A percentile compares a stretch with the other conserved stretches of the same genome.
Evolutionary conservation across 2,113 vertebrate species (phyloP).

Genomic region (Tonatia bakeri): DNA sequence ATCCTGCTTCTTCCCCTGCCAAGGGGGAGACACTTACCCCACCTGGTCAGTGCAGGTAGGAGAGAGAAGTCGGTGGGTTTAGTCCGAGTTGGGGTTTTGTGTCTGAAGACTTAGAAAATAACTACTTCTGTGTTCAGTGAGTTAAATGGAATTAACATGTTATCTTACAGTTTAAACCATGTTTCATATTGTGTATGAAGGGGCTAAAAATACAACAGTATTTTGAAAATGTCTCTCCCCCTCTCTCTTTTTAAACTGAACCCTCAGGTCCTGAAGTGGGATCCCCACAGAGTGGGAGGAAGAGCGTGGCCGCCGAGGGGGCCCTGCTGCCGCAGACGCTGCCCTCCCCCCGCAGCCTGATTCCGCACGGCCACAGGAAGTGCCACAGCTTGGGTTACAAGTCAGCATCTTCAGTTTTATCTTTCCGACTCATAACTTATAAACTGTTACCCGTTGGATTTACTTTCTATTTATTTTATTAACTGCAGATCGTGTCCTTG

Average conservation of each 20-base stretch:
- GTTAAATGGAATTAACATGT: neutral
- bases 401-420: constrained; percentile 80
- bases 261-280: constrained; percentile 89
- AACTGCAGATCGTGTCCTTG: neutral
- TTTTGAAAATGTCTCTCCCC: neutral
- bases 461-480: neutral
- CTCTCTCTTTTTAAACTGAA: neutral
- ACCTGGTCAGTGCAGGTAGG: neutral
- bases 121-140: neutral
- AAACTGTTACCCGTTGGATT: neutral
- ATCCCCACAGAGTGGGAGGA: constrained; percentile 92
- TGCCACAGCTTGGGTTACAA: constrained; percentile 99
- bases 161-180: constrained; percentile 4
- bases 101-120: constrained; percentile 15
- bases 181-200: neutral
- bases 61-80: neutral
- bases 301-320: constrained; percentile 85
- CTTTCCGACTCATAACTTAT: neutral
- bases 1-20: neutral
- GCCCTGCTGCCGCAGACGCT: constrained; percentile 89
- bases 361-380: constrained; percentile 95
- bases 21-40: neutral
- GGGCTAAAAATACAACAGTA: neutral
- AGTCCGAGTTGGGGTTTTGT: neutral
- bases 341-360: constrained; percentile 93